These are phyloP conservation scores for Heliconius hermathena DNA, from an alignment of 1,140 invertebrate genomes.

Conservation along the genomic window DNA sequence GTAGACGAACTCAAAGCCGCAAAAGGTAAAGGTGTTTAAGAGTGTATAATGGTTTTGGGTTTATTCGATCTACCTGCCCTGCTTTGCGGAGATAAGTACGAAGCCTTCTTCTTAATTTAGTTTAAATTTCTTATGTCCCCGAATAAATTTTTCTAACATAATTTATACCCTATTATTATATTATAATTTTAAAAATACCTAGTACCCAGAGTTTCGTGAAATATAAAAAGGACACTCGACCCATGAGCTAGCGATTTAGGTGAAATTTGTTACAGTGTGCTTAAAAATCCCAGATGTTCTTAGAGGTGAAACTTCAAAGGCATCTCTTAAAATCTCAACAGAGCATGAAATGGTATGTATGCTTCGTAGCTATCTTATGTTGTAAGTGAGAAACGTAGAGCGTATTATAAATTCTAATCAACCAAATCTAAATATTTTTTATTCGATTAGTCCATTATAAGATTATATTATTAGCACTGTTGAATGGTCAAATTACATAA, in stretches of 20 bases:
- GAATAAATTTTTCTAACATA: background rate
- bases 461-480: no score
- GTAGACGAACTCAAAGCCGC: background rate
- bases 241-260: background rate
- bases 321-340: conserved; percentile 40
- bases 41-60: background rate
- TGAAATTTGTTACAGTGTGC: conserved; percentile 13
- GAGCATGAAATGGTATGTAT: conserved; percentile 40
- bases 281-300: conserved; percentile 39
- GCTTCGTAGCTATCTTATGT: conserved; percentile 17
- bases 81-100: no score
- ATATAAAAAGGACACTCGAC: conserved; percentile 8
- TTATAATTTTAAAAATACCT: no score
- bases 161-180: background rate
- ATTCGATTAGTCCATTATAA: no score
- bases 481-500: no score
- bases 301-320: conserved; percentile 46
- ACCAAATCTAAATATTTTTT: no score
- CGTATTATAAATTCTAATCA: background rate
- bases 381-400: background rate
- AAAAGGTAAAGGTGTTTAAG: background rate
- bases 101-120: no score
- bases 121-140: background rate
- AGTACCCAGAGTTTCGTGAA: background rate
- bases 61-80: no score